Percentiles rank a stretch among this genome's conserved stretches.
Conservation (phyloP, 2,113 vertebrate species). For the Nanorana parkeri region DNA sequence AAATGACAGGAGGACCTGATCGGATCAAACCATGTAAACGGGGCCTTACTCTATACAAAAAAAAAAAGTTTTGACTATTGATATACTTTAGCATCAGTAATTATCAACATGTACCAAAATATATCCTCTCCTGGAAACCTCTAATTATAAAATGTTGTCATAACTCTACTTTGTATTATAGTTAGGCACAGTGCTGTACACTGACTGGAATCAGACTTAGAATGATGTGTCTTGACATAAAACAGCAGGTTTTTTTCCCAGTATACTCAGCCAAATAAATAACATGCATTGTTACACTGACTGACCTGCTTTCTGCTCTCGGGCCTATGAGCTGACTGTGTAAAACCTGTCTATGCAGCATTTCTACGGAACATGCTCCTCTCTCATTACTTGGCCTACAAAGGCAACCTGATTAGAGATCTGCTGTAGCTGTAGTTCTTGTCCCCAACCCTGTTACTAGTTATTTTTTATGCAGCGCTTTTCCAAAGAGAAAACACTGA, state of each 20-base stretch:
- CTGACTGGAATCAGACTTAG: no score
- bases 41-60: no score
- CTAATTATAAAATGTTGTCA: no score
- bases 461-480: slow-evolving; percentile 9
- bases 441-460: not conserved
- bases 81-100: no score
- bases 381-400: slow-evolving; percentile 40
- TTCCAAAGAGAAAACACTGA: not conserved
- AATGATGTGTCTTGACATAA: slow-evolving; percentile 3
- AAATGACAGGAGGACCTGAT: no score
- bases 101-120: no score
- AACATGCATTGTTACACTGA: slow-evolving; percentile 7
- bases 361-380: slow-evolving; percentile 43
- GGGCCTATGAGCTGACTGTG: slow-evolving; percentile 19
- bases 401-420: slow-evolving; percentile 46
- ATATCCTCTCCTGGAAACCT: no score
- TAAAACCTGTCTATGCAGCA: slow-evolving; percentile 41
- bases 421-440: slow-evolving; percentile 35
- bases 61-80: no score
- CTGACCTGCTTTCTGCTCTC: slow-evolving; percentile 47
- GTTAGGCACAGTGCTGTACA: no score
- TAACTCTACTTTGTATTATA: no score
- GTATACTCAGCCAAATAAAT: not conserved
- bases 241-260: slow-evolving; percentile 7
- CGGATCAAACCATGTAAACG: no score